phyloP scores from a whole-genome alignment of 1,140 invertebrate species.

The Idris sp. region DNA sequence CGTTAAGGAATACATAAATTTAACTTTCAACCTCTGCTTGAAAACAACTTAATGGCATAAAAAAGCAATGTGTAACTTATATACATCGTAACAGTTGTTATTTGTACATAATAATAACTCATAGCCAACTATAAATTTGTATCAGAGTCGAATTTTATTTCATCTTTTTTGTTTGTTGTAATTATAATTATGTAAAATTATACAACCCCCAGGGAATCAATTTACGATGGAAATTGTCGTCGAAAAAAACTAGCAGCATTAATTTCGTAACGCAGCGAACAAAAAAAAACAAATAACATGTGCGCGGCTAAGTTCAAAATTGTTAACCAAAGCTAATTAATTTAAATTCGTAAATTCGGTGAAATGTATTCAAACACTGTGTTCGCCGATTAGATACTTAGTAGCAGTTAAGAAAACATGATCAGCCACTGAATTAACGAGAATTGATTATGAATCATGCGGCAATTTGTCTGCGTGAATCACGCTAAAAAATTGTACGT shows the following conservation, averaged over 20 bases:
- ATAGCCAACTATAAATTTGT: conserved; percentile 30
- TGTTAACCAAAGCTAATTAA: conserved; percentile 55
- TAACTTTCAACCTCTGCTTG: conserved; percentile 48
- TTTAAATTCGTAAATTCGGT: conserved; percentile 56
- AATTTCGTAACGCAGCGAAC: conserved; percentile 46
- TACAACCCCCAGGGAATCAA: conserved; percentile 35
- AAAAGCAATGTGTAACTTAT: conserved; percentile 39
- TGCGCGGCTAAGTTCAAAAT: conserved; percentile 42
- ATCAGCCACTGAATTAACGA: conserved; percentile 48
- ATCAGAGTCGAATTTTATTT: conserved; percentile 31
- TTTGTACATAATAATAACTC: conserved; percentile 53
- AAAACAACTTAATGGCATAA: conserved; percentile 41
- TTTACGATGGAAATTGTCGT: conserved; percentile 45
- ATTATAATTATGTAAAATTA: conserved; percentile 54
- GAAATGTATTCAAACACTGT: conserved; percentile 55
- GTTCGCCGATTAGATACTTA: conserved; percentile 49
- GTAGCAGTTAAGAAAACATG: conserved; percentile 38
- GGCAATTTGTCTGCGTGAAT: conserved; percentile 28
- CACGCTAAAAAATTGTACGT: conserved; percentile 12
- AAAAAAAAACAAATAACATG: conserved; percentile 28
- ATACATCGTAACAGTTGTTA: conserved; percentile 51
- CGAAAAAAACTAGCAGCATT: conserved; percentile 41
- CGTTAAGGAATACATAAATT: conserved; percentile 51
- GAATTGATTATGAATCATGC: conserved; percentile 56
- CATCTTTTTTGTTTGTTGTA: conserved; percentile 24